Evolutionary conservation across 1,140 invertebrate genomes (phyloP), one percentile per base, ranked within the genome.

Genomic region (Pristionchus pacificus): DNA sequence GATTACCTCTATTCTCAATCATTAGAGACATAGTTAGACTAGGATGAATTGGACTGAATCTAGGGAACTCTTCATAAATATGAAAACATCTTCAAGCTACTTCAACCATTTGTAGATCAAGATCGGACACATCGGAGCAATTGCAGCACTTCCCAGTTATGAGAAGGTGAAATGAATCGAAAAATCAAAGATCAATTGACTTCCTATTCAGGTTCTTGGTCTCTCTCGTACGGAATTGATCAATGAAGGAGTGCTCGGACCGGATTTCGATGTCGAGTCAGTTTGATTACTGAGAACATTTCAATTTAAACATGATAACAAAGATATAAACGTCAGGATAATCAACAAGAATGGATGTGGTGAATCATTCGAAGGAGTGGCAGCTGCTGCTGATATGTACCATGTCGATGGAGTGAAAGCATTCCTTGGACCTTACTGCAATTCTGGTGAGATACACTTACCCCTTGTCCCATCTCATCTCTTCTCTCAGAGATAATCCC

Each of bases 181-280:
- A n/a, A n/a, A n/a, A n/a, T n/a, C n/a, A n/a, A n/a, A n/a, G n/a
- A n/a, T n/a, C n/a, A n/a, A n/a, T n/a, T n/a, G n/a, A n/a, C n/a
- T n/a, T n/a, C n/a, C n/a, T n/a, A n/a, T n/a, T 49, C 19, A 49
- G 57, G 79, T 82, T 38, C 66, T 82, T 60, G 79, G 78, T 27
- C 72, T 82, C 60, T 80, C 79, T 29, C 73, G 82, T 2, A 73
- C 71, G 27, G 80, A 83, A 66, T 69, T 82, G 31, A 77, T 66
- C 66, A 77, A 78, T 30, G 76, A 80, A 31, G 80, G 80, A 1
- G 67, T 82, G 63, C 68, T 82, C 25, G 77, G 72, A 29, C 62
- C 77, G 1, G 75, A 82, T 28, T 78, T 82, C 64, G 81, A 81
- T 70, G 74, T 82, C 49, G 79, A 82, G 79, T 81, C 49, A 65